Conservation (phyloP, 2,888 invertebrate genomes). For the Xiphydria camelus region DNA sequence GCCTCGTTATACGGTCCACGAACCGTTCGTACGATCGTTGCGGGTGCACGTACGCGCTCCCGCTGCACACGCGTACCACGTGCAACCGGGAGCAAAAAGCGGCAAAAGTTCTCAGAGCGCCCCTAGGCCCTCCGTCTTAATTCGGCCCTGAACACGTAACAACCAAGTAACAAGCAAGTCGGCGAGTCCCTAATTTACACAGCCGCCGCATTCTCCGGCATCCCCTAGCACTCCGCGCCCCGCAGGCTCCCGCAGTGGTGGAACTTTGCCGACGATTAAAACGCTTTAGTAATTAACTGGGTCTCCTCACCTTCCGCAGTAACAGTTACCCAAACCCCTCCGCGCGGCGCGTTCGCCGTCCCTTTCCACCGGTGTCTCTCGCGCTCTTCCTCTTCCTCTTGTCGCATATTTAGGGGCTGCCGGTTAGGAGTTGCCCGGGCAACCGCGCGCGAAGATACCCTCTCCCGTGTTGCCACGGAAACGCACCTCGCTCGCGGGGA, state of each 20-base stretch:
- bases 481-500: slow-evolving; percentile 24
- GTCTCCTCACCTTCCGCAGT: slow-evolving; percentile 55
- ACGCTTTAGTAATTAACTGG: slow-evolving; percentile 59
- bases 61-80: too few relatives aligned
- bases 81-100: too few relatives aligned
- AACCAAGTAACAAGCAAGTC: neutral
- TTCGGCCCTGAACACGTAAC: too few relatives aligned
- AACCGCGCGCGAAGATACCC: slow-evolving; percentile 41
- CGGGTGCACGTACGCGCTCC: too few relatives aligned
- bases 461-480: slow-evolving; percentile 53
- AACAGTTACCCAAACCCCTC: slow-evolving; percentile 44
- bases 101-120: too few relatives aligned
- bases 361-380: slow-evolving; percentile 16
- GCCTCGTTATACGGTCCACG: too few relatives aligned
- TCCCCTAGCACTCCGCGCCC: neutral
- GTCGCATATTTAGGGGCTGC: slow-evolving; percentile 42
- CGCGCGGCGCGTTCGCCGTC: slow-evolving; percentile 6
- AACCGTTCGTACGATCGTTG: too few relatives aligned
- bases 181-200: slow-evolving; percentile 1
- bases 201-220: neutral
- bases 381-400: slow-evolving; percentile 23
- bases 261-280: slow-evolving; percentile 58
- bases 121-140: too few relatives aligned
- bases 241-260: slow-evolving; percentile 44
- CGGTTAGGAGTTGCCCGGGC: slow-evolving; percentile 46